A percentile compares a stretch with the other conserved stretches of the same genome.
Conservation (phyloP, 2,888 invertebrate genomes). For the Morpho deidamia region DNA sequence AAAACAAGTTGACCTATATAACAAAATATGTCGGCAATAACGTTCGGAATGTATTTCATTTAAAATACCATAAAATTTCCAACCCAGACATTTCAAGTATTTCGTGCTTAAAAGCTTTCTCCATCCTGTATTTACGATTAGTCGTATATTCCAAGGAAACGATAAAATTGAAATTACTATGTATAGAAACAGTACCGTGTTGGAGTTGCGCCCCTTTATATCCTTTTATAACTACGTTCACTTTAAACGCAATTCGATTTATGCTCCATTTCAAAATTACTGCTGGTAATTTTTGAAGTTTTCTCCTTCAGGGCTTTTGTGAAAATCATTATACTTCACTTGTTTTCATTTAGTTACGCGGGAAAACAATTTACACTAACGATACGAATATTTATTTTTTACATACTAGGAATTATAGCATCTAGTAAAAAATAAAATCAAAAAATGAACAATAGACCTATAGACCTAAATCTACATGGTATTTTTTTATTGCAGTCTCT, state of each 20-base stretch:
- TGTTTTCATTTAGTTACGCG: too few species aligned
- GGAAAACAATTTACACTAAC: too few species aligned
- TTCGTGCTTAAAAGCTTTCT: slow-evolving; percentile 13
- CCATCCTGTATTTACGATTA: slow-evolving; percentile 19
- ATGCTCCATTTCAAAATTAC: slow-evolving; percentile 4
- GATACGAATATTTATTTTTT: too few species aligned
- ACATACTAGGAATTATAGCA: too few species aligned
- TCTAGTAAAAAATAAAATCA: too few species aligned
- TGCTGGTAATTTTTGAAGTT: neutral
- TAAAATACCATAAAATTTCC: slow-evolving; percentile 6
- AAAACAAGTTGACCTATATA: neutral
- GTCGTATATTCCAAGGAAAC: slow-evolving; percentile 17
- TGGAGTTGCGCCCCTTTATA: slow-evolving; percentile 6
- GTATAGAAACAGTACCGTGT: slow-evolving; percentile 8
- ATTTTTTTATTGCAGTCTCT: too few species aligned
- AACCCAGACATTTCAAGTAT: slow-evolving; percentile 7
- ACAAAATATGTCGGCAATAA: neutral
- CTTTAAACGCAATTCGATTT: slow-evolving; percentile 4
- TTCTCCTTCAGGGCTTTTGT: too few species aligned
- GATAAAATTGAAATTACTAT: slow-evolving; percentile 16
- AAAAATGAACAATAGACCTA: too few species aligned
- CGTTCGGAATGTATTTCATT: slow-evolving; percentile 4
- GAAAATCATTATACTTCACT: too few species aligned
- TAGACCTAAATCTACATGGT: too few species aligned
- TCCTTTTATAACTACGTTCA: neutral